A percentile compares a stretch with the other conserved stretches of the same genome.
Evolutionary conservation across 2,113 vertebrate species (phyloP).

Genomic region (Rallus limicola): DNA sequence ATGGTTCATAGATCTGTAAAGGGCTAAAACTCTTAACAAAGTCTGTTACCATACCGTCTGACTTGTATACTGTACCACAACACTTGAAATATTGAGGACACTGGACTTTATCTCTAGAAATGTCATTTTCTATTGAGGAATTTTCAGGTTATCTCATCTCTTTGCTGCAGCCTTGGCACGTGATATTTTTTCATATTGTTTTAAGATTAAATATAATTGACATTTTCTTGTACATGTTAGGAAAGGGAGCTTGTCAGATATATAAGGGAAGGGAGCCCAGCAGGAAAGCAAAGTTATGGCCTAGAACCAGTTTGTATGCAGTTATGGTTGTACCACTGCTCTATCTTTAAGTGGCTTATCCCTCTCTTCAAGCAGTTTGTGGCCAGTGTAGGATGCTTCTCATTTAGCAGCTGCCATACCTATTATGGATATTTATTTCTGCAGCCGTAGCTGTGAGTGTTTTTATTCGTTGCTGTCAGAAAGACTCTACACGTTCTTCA

Average conservation of each 20-base stretch:
- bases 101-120: neutral
- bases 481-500: neutral
- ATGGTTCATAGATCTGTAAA: neutral
- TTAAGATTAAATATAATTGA: neutral
- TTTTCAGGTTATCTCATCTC: neutral
- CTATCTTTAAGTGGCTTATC: neutral
- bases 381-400: neutral
- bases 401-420: neutral
- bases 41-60: neutral
- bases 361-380: neutral
- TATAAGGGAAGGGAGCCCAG: neutral
- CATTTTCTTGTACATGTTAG: neutral
- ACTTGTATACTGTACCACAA: neutral
- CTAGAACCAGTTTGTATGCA: neutral
- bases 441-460: neutral
- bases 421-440: neutral
- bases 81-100: neutral
- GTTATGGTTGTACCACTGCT: neutral
- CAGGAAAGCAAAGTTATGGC: neutral
- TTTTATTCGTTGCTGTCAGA: slow-evolving; percentile 7
- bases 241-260: neutral
- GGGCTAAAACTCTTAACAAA: neutral
- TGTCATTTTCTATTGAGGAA: neutral
- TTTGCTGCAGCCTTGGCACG: neutral
- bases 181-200: neutral